phyloP scores from a whole-genome alignment of 2,797 vertebrate species.

The Mycteria americana region DNA sequence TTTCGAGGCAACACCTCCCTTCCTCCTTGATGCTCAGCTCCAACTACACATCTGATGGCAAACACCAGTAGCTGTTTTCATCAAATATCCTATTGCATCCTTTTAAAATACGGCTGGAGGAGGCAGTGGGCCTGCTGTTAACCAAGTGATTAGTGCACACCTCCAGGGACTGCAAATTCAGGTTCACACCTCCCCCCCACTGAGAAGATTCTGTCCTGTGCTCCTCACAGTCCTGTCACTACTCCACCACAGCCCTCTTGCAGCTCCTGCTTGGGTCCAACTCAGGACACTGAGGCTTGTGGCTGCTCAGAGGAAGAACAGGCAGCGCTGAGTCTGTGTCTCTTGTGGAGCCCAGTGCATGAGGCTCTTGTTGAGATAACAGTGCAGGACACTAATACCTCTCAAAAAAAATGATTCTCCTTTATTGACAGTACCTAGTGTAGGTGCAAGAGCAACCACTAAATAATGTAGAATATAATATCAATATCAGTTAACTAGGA shows the following conservation, averaged over 20 bases:
- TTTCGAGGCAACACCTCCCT: not conserved
- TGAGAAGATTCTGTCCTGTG: not conserved
- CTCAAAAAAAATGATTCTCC: not conserved
- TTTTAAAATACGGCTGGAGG: not conserved
- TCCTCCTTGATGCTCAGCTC: not conserved
- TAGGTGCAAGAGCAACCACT: not conserved
- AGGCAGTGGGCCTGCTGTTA: not conserved
- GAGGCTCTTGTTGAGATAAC: not conserved
- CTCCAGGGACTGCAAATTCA: not conserved
- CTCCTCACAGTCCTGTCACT: not conserved
- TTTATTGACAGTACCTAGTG: not conserved
- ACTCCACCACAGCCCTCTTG: not conserved
- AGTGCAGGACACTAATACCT: not conserved
- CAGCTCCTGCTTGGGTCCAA: not conserved
- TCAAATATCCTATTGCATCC: not conserved
- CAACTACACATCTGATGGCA: not conserved
- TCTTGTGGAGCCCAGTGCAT: not conserved
- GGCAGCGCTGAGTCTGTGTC: not conserved
- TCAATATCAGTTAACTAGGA: constrained; percentile 25
- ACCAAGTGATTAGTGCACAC: not conserved
- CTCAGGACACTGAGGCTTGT: not conserved
- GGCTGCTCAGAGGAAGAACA: not conserved
- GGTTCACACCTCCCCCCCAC: not conserved
- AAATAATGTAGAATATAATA: not conserved
- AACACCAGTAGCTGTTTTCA: not conserved